Percentiles rank a stretch among this genome's conserved stretches.
These are phyloP conservation scores for Quadroppia sp. DNA, from an alignment of 2,888 invertebrate genomes.

Conservation along the genomic window DNA sequence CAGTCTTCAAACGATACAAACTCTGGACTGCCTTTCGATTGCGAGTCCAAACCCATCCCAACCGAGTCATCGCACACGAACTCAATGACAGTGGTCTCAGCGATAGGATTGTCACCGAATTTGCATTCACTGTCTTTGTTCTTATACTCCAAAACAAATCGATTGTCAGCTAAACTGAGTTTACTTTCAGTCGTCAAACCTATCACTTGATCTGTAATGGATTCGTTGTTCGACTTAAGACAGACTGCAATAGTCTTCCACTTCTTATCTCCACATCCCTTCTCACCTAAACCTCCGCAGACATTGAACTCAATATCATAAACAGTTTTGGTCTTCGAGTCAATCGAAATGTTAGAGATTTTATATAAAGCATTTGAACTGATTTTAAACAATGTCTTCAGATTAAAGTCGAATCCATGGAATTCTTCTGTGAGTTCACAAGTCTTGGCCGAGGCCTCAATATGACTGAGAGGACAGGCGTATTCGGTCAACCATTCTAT, in stretches of 20 bases:
- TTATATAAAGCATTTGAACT: not conserved
- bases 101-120: not conserved
- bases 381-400: constrained; percentile 42
- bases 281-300: constrained; percentile 43
- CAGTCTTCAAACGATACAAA: constrained; percentile 43
- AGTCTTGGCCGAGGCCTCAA: constrained; percentile 47
- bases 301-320: constrained; percentile 44
- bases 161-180: constrained; percentile 25
- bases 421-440: constrained; percentile 50
- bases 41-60: not conserved
- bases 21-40: constrained; percentile 36
- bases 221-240: constrained; percentile 7
- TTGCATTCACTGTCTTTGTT: not conserved
- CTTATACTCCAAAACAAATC: constrained; percentile 1
- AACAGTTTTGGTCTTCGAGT: not conserved
- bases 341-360: constrained; percentile 16
- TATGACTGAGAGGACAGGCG: constrained; percentile 51
- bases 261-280: constrained; percentile 12
- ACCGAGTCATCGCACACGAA: constrained; percentile 36
- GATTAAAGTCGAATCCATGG: constrained; percentile 52
- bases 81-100: constrained; percentile 40
- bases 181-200: not conserved
- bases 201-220: not conserved
- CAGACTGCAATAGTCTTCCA: constrained; percentile 45
- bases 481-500: constrained; percentile 53